Base-by-base conservation (phyloP, 1,140 invertebrate species). In the Drosophila teissieri region DNA sequence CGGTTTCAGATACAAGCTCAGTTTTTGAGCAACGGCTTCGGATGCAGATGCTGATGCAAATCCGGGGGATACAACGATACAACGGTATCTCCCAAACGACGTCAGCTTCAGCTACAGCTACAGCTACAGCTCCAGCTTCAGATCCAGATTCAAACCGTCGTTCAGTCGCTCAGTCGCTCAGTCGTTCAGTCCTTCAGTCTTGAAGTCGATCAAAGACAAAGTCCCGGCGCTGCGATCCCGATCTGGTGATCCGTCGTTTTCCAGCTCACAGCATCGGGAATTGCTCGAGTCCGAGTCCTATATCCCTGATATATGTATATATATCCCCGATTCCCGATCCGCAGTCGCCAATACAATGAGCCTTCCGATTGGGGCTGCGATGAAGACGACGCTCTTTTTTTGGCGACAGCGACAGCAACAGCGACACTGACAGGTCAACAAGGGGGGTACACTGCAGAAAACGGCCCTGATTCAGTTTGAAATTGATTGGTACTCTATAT, bases 331-430 rank as follows among this genome's bases (percentile, higher is more conserved):
- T 31, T 65, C 65, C 46, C 40, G 31, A 31, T 31, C 31, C 8
- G 31, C 19, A 55, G 62, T 45, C 22, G 53, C 31, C 31, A 31
- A 75, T 73, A 76, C 73, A 76, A 76, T 76, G 73, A 64, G 73
- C 44, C 48, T 65, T 74, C 73, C 49, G 72, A 52, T 74, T 54
- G 39, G 31, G 54, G 40, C 19, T 42, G 51, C 79, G 72, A 86
- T 86, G 83, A 86, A 86, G 83, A 86, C 83, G 83, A 86, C 83
- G 83, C 70, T 72, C 68, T 73, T 76, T 75, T 76, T 76, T 75
- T 76, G 61, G 73, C 72, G 73, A 75, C 68, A 69, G 68, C 52
- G 62, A 67, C 67, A 79, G 81, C 82, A 72, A 36, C n/a, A 17
- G 49, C 49, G 49, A 69, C 80, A 84, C 75, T 84, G 80, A 84